These are phyloP conservation scores for Oreochromis spilurus DNA, from an alignment of 2,113 vertebrate species.

Conservation along the genomic window DNA sequence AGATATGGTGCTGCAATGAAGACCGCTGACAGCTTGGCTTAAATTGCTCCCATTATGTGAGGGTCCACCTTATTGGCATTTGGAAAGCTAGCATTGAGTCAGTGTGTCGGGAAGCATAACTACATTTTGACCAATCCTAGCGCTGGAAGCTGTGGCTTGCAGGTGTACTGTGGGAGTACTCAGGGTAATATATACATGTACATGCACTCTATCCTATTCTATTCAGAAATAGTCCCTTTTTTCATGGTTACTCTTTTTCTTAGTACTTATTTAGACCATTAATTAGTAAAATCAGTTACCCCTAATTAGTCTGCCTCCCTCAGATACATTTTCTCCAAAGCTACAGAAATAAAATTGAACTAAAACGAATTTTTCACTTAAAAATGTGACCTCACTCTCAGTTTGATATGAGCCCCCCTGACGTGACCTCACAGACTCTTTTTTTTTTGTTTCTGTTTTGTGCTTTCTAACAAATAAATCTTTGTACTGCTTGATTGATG, in stretches of 20 bases:
- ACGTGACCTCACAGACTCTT: neutral
- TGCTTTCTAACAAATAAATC: neutral
- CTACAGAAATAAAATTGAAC: neutral
- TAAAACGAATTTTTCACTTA: neutral
- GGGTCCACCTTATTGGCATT: neutral
- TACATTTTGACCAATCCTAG: neutral
- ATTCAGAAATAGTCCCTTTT: neutral
- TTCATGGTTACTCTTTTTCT: neutral
- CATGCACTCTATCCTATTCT: neutral
- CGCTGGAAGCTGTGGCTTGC: neutral
- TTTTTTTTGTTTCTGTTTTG: neutral
- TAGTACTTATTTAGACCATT: neutral
- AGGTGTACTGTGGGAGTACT: neutral
- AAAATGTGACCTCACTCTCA: neutral
- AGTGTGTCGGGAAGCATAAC: neutral
- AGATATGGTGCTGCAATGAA: neutral
- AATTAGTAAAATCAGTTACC: neutral
- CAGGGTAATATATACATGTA: neutral
- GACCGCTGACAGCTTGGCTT: neutral
- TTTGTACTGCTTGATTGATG: neutral
- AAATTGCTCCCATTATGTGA: neutral
- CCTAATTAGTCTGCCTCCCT: neutral
- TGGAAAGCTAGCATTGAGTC: neutral
- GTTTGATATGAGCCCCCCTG: neutral
- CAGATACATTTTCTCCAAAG: neutral